phyloP scores from a whole-genome alignment of 2,888 invertebrate species.

The Exephanes ischioxanthus region DNA sequence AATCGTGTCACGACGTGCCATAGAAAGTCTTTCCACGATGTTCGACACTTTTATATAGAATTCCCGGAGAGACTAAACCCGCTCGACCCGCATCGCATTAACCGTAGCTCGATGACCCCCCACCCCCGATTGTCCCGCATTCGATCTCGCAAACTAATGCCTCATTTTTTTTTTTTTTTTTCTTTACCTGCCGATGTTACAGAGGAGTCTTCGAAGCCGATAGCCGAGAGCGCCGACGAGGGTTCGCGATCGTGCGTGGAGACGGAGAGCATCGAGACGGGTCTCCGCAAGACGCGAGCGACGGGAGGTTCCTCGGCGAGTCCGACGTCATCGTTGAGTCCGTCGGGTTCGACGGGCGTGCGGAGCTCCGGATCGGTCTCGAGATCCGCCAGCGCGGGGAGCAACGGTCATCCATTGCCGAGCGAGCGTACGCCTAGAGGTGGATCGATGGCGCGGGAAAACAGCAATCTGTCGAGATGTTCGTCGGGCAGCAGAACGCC shows the following conservation, averaged over 20 bases:
- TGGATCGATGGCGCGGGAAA: slow-evolving; percentile 79
- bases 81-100: neutral
- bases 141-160: neutral
- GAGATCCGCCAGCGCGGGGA: slow-evolving; percentile 55
- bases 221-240: slow-evolving; percentile 66
- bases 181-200: slow-evolving; percentile 7
- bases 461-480: slow-evolving; percentile 79
- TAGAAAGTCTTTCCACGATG: slow-evolving; percentile 48
- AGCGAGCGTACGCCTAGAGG: slow-evolving; percentile 78
- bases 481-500: slow-evolving; percentile 80
- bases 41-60: neutral
- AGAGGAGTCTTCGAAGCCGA: slow-evolving; percentile 54
- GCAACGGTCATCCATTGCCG: slow-evolving; percentile 54
- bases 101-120: neutral
- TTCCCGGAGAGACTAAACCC: neutral
- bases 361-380: slow-evolving; percentile 40
- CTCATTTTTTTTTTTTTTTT: neutral
- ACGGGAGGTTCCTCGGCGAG: slow-evolving; percentile 72
- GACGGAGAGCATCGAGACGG: slow-evolving; percentile 87
- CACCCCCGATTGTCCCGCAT: neutral
- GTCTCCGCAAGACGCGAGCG: slow-evolving; percentile 88
- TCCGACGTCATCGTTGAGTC: slow-evolving; percentile 77
- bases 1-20: slow-evolving; percentile 41
- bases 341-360: slow-evolving; percentile 70
- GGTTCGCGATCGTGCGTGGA: slow-evolving; percentile 80